Evolutionary conservation across 1,140 invertebrate genomes (phyloP), one percentile per base, ranked within the genome.

Genomic region (Acyrthosiphon pisum): DNA sequence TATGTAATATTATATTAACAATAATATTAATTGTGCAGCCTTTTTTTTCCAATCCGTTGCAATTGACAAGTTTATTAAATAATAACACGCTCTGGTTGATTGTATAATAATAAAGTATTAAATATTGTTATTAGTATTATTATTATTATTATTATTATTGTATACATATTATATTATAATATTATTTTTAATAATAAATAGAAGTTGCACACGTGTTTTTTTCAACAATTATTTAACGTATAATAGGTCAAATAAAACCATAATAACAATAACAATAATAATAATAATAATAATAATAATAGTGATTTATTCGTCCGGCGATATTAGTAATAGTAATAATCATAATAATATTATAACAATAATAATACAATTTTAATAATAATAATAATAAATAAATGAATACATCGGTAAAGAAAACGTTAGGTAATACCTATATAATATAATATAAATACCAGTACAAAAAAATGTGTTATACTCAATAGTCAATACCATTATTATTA

Each of bases 1-100:
- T 92, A 83, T n/a, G 18, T n/a, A 76, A 76, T 76, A 76, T 76
- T 76, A 76, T 76, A n/a, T n/a, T 76, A 76, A 76, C 60, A 76
- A 76, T 76, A 76, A 76, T 76, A 76, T 76, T 76, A n/a, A 41
- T 92, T 92, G 90, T 83, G 68, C 68, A 92, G 90, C 68, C 90
- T 92, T 92, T 92, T 92, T 83, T 92, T 92, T 83, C 68, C 68
- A 92, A 92, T 76, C 90, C 68, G n/a, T 91, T 91, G 56, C 56
- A 92, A 92, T 92, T 92, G 90, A 92, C 90, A 92, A 81, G 41
- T 92, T 81, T 83, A 81, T 76, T 76, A 76, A 76, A 76, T 76
- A 76, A 76, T 76, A 76, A 76, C 46, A 92, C 20, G 46, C 50
- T 92, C 68, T 92, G 46, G 46, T n/a, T 92, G 90, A 92, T 83